Evolutionary conservation across 2,888 invertebrate genomes (phyloP), one percentile per base, ranked within the genome.

Genomic region (Elmis aenea): DNA sequence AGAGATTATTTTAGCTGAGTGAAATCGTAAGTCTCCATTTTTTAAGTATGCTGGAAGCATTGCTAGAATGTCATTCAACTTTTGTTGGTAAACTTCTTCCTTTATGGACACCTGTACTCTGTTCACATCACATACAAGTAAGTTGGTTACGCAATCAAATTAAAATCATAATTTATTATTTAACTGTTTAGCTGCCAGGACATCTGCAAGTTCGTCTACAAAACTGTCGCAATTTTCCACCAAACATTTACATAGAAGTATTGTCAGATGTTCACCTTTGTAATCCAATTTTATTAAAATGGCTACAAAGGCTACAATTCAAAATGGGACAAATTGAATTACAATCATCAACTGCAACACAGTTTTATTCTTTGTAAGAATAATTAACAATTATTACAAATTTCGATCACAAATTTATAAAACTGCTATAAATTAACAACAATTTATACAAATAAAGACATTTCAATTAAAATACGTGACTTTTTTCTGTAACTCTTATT

Each of bases 1-100:
- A 12, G 26, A 36, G 38, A 22, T 34, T 25, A 36, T 59, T 60
- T 50, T 58, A 97, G 92, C 70, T 97, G 41, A 92, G 96, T 1
- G 97, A 99, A 72, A 96, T 94, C 74, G 95, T 99, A 5, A 97
- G 95, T 67, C 74, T 96, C 2, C 97, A 99, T 64, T 96, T 99
- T 67, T 71, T 99, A 43, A 92, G 89, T 61, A 75, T 97, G 45
- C 76, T 99, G 61, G 97, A 99, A 69, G 93, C 95, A 0, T 72
- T 99, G 2, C 76, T 94, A 56, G 97, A 97, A 64, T 93, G 93
- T 52, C 90, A 92, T 65, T 94, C 95, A 1, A 89, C 92, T 1
- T 82, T 95, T 16, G 76, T 97, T 2, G 86, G 85, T 54, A 92
- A 93, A 71, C 71, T 96, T 29, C 71, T 96, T 54, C 95, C 99